Evolutionary conservation across 2,113 vertebrate species (phyloP).

Genomic region (Turdus rufiventris): DNA sequence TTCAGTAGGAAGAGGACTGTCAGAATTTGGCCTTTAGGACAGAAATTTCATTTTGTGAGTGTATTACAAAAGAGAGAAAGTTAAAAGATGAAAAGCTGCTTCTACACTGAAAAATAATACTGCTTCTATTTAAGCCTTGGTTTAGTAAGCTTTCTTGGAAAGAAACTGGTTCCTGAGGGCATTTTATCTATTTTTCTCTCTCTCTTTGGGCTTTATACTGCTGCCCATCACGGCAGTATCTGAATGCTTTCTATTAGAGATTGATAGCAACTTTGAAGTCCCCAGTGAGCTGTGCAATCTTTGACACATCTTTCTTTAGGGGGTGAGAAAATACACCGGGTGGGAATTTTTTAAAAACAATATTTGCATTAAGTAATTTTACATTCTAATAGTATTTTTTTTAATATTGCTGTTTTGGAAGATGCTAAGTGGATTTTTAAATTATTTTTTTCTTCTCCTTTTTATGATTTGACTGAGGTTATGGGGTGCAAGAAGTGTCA

Average conservation of each 20-base stretch:
- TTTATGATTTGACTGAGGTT: background rate
- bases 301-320: background rate
- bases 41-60: constrained; percentile 31
- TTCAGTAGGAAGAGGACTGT: background rate
- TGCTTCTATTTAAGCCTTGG: constrained; percentile 37
- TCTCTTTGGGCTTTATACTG: constrained; percentile 24
- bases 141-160: constrained; percentile 36
- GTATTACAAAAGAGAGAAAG: constrained; percentile 14
- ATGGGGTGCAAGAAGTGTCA: background rate
- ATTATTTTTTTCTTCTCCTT: background rate
- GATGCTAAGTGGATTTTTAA: background rate
- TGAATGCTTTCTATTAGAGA: background rate
- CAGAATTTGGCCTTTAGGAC: constrained; percentile 26
- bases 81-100: constrained; percentile 48
- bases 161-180: constrained; percentile 44
- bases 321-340: background rate
- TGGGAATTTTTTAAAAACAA: background rate
- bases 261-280: constrained; percentile 21
- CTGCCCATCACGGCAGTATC: constrained; percentile 5
- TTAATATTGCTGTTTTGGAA: background rate
- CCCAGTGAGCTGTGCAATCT: background rate
- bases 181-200: constrained; percentile 43
- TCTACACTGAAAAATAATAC: constrained; percentile 17
- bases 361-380: background rate
- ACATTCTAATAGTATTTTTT: background rate